Base-by-base conservation (phyloP, 2,888 invertebrate genomes). In the Ophraella communa region DNA sequence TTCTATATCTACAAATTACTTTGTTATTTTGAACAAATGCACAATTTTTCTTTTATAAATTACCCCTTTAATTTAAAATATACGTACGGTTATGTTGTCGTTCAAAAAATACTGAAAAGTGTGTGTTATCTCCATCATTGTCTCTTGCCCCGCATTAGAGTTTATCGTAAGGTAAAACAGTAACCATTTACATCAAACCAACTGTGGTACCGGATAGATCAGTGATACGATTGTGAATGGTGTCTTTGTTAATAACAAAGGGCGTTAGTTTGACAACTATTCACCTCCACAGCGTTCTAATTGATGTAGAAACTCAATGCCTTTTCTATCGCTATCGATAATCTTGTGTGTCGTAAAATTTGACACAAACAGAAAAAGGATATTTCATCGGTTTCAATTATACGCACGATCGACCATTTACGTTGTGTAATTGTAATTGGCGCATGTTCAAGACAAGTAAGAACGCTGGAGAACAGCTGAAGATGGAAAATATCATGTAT, bases 211-310 rank as follows among this genome's bases (percentile, higher is more conserved):
- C 30, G 71, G 66, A 74, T 71, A 77, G 75, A 73, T 71, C 62
- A 58, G 62, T 69, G 76, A 76, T 77, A 77, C 60, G 71, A 77
- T 77, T 77, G 75, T 76, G 62, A 63, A 70, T 71, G 24, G 42
- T 70, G 73, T 74, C 71, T 68, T 74, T 71, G 71, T 75, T 73
- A 73, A n/a, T n/a, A n/a, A 71, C 71, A 57, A 66, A 64, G 71
- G 70, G 67, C 67, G 73, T 74, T 72, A 73, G 74, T 77, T 77
- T 73, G 74, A 76, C 76, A 74, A 68, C 75, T 72, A 74, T 78
- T 77, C 75, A 72, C 74, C 67, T 72, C n/a, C 69, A 67, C 73
- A 73, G 72, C 70, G 71, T 74, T 75, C 74, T 76, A 77, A 77
- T 77, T 77, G 76, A 74, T 72, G 74, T 74, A 62, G 68, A 67